phyloP scores from a whole-genome alignment of 1,140 invertebrate genomes.

The Melanaphis sacchari region DNA sequence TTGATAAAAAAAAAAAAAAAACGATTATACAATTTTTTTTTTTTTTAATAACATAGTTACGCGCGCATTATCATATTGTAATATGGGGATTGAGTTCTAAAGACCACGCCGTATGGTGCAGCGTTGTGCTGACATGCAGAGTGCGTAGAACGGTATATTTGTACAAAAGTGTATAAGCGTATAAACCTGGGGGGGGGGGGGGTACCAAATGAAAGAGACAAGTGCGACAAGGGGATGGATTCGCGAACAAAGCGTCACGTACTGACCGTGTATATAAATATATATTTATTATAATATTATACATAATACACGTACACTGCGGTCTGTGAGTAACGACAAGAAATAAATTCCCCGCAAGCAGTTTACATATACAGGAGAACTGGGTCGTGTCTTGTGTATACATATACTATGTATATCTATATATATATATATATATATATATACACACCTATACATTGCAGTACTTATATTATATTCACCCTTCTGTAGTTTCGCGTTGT shows the following conservation, averaged over 20 bases:
- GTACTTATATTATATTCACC: neutral
- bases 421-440: neutral
- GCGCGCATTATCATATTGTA: neutral
- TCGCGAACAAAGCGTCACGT: conserved; percentile 32
- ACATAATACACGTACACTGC: neutral
- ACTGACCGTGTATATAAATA: neutral
- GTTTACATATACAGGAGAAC: neutral
- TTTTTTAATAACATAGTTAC: neutral
- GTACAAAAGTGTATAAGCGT: neutral
- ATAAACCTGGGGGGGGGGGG: neutral
- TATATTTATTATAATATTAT: conserved; percentile 15
- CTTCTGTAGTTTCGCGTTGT: neutral
- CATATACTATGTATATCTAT: too few species aligned
- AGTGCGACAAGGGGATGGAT: conserved; percentile 25
- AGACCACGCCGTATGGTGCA: neutral
- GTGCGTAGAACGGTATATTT: neutral
- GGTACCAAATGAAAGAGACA: neutral
- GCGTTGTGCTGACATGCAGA: neutral
- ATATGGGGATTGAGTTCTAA: neutral
- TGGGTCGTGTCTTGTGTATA: neutral
- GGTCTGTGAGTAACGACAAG: neutral
- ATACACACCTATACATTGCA: neutral
- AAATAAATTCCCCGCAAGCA: neutral
- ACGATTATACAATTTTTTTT: neutral
- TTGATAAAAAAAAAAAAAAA: neutral